Base-by-base conservation (phyloP, 2,113 vertebrate species). In the Chinchilla lanigera region DNA sequence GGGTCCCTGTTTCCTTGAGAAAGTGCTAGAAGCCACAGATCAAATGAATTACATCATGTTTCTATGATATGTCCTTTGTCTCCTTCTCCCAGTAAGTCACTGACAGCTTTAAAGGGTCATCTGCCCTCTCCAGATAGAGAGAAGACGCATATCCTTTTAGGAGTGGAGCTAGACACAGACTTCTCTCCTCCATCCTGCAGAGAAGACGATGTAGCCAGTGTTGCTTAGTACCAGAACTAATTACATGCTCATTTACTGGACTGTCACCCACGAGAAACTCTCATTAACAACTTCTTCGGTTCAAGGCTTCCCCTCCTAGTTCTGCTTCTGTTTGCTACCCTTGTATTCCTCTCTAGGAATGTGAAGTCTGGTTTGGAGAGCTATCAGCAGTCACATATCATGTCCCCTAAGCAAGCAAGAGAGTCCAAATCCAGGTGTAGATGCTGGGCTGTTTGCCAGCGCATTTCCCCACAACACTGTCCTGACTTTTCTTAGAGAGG, bases 391-490 rank as follows among this genome's bases (percentile, higher is more conserved):
- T 0, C 1, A 2, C 3, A 1, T 13, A 3, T 2, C 28, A 7
- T 82, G 16, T 30, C n/a, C 12, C 7, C 12, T 0, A 14, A n/a
- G 35, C 13, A 9, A 3, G n/a, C 0, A 14, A 0, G 1, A 4
- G 52, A n/a, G 35, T 73, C 41, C 0, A 61, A 38, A 30, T 35
- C 60, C 63, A 16, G 82, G 58, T 0, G 3, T 1, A 28, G 47
- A 58, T 0, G 35, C 7, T 16, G 35, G 26, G 47, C 58, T 12
- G 65, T 14, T 8, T 77, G 73, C 1, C 3, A 0, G 26, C 0
- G 0, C 0, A 0, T 67, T 9, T 54, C 5, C 1, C 0, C 41
- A 0, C 19, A 1, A 2, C 1, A 0, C 14, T n/a, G 6, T 10
- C 28, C n/a, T 6, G 5, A 22, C 3, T 47, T 54, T 5, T 0